A percentile compares a stretch with the other conserved stretches of the same genome.
These are phyloP conservation scores for Rhagium mordax DNA, from an alignment of 2,888 invertebrate genomes.

Conservation along the genomic window DNA sequence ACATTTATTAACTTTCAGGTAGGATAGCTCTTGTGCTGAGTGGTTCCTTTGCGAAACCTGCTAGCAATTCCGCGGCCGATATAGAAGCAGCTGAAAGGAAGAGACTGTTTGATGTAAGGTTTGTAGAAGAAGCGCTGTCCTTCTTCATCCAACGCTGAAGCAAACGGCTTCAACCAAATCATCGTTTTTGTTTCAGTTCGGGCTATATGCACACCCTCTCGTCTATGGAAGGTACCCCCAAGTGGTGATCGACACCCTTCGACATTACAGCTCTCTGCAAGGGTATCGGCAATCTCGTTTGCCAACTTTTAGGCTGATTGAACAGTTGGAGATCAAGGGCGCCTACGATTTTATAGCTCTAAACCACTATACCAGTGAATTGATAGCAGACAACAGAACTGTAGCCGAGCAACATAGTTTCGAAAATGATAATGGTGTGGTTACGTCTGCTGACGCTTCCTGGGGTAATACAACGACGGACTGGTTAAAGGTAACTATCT, in stretches of 20 bases:
- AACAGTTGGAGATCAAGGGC: neutral
- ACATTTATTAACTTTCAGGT: too few relatives aligned
- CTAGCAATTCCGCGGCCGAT: constrained; percentile 16
- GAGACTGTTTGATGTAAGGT: constrained; percentile 38
- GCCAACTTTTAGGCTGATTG: constrained; percentile 72
- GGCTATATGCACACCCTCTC: constrained; percentile 72
- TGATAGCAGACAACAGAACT: constrained; percentile 4
- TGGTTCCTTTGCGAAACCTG: constrained; percentile 32
- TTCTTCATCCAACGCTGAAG: neutral
- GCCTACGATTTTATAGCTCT: constrained; percentile 10
- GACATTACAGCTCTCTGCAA: constrained; percentile 73
- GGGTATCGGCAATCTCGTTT: constrained; percentile 75
- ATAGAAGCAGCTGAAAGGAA: constrained; percentile 36
- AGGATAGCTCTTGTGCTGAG: constrained; percentile 35
- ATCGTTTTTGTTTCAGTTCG: constrained; percentile 41
- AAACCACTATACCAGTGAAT: constrained; percentile 6
- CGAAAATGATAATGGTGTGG: constrained; percentile 17
- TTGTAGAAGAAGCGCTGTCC: too few relatives aligned
- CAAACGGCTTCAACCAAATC: too few relatives aligned
- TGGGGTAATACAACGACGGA: neutral
- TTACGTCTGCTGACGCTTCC: neutral
- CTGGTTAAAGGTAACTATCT: neutral
- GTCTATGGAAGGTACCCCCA: constrained; percentile 79
- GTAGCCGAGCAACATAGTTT: neutral
- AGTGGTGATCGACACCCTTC: constrained; percentile 76